Evolutionary conservation across 2,113 vertebrate genomes (phyloP), one percentile per base, ranked within the genome.

Genomic region (Dipodomys ordii): DNA sequence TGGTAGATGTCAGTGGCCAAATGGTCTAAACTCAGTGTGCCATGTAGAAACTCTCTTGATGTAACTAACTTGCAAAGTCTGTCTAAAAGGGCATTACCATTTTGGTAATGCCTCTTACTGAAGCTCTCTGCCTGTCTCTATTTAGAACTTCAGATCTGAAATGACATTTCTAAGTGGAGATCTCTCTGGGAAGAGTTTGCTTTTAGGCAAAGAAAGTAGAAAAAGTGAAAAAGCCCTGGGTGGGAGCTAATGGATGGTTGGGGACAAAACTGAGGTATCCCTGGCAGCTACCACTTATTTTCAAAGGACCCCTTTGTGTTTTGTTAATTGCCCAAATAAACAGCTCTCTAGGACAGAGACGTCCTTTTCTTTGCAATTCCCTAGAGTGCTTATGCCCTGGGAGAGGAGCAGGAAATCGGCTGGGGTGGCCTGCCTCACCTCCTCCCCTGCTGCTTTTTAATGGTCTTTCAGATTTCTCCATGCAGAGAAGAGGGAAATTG

Each of bases 241-340:
- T 80, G 27, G 44, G 30, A 91, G 30, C 32, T 73, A 28, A 44
- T 90, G 12, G n/a, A 23, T 87, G 53, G 20, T 78, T 69, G 32
- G 9, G 71, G 67, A 83, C 11, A 74, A 49, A 90, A 68, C 53
- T 16, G 9, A 18, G 12, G 68, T 62, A 11, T 81, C 49, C 80
- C 72, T 76, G 71, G 30, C 69, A 76, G 62, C 62, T 46, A 57
- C 35, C 7, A 19, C 32, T 76, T 67, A 67, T 27, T 83, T 93
- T 88, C 65, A 77, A 88, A 85, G 68, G 83, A 78, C 67, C 39
- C 44, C 83, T 93, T 91, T 87, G 67, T 76, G 76, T 74, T 94
- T 91, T 89, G 83, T 89, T 96, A 91, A 94, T 97, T 95, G 95
- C 35, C 74, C 28, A 65, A 91, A 84, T 87, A 91, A 95, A 92